A percentile compares a stretch with the other conserved stretches of the same genome.
These are phyloP conservation scores for Micronycteris hirsuta DNA, from an alignment of 2,113 vertebrate genomes.

Conservation along the genomic window DNA sequence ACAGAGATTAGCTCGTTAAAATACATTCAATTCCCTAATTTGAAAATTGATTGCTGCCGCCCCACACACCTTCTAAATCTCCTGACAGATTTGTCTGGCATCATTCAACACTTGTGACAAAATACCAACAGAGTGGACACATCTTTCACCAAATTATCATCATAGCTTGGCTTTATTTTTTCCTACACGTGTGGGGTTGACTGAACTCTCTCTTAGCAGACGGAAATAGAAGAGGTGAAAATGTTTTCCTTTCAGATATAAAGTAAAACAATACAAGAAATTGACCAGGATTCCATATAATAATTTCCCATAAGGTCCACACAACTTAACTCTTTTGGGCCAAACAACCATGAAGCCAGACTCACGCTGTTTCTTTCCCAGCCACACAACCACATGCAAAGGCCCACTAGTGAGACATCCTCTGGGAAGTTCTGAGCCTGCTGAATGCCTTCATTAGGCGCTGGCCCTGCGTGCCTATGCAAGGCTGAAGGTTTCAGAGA, in stretches of 20 bases:
- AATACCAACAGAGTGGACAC: background rate
- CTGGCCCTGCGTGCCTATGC: background rate
- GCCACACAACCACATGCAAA: background rate
- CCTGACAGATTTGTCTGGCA: conserved; percentile 48
- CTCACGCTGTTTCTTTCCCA: background rate
- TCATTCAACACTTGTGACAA: conserved; percentile 28
- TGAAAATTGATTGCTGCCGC: conserved; percentile 39
- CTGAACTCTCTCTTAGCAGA: background rate
- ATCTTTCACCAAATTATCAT: background rate
- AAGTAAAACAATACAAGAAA: background rate
- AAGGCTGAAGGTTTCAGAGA: background rate
- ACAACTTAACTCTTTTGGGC: background rate
- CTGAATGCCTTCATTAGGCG: background rate
- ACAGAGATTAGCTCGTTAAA: conserved; percentile 70
- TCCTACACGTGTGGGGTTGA: background rate
- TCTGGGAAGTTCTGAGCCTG: background rate
- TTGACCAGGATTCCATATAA: background rate
- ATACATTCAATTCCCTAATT: conserved; percentile 70
- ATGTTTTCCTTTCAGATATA: background rate
- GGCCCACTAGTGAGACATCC: background rate
- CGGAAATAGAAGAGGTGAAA: background rate
- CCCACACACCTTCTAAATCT: conserved; percentile 31
- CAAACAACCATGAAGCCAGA: background rate
- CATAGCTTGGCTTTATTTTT: rapidly evolving
- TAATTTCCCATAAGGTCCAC: background rate